Evolutionary conservation across 2,113 vertebrate genomes (phyloP).

Genomic region (Corythornis cristatus): DNA sequence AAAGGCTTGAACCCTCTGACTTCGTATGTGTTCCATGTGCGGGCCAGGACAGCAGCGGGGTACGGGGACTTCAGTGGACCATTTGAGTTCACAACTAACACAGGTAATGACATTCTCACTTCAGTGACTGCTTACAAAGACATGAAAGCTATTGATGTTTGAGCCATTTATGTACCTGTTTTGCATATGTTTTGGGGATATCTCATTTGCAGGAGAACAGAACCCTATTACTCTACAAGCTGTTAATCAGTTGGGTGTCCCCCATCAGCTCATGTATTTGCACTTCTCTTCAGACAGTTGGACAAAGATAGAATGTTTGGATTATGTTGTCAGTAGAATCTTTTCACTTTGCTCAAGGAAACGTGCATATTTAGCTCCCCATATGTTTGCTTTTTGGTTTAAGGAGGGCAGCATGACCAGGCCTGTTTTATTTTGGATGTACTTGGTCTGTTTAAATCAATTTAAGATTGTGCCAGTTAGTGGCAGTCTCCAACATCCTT

Average conservation of each 20-base stretch:
- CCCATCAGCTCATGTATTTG: background rate
- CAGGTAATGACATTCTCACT: constrained; percentile 74
- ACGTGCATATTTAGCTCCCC: background rate
- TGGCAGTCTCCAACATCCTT: background rate
- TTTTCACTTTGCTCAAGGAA: background rate
- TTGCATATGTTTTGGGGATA: background rate
- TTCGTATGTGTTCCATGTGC: constrained; percentile 95
- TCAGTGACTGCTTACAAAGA: background rate
- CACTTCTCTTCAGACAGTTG: background rate
- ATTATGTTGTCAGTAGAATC: background rate
- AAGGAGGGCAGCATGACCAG: background rate
- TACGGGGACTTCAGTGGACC: constrained; percentile 96
- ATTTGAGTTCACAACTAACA: constrained; percentile 96
- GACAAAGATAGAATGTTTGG: background rate
- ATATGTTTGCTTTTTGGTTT: background rate
- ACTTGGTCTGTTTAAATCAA: constrained; percentile 29
- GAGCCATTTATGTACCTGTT: background rate
- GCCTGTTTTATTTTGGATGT: background rate
- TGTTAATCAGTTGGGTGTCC: background rate
- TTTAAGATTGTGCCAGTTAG: constrained; percentile 5
- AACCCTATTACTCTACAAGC: background rate
- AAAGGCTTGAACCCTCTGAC: constrained; percentile 93
- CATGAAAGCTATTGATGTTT: background rate
- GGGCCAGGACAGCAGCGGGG: constrained; percentile 93
- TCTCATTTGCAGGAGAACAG: background rate